Evolutionary conservation across 2,113 vertebrate genomes (phyloP), one percentile per base, ranked within the genome.

Genomic region (Rhabdomys dilectus): DNA sequence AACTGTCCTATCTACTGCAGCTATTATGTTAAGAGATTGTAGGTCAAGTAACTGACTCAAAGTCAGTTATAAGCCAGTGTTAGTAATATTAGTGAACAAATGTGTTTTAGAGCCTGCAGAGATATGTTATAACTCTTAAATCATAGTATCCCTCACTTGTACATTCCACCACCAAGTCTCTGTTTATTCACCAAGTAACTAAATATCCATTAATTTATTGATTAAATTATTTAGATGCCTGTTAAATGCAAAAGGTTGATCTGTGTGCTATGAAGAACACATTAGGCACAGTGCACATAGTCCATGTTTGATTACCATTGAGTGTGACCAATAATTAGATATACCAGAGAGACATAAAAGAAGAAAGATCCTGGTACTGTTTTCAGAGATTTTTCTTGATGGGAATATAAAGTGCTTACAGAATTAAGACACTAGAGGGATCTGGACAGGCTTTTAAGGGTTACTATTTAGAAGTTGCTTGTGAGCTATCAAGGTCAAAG

Each of bases 201-300:
- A 89, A 60, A 10, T 58, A 78, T 45, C 22, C 29, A 73, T 60
- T 92, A 10, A 34, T 81, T 62, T 82, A 45, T 60, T 82, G 36
- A 68, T 92, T 88, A 56, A 78, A 60, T 94, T 75, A 76, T n/a
- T 95, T 88, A 86, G 78, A 17, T 45, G 39, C 7, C 29, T 76
- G 58, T 22, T 89, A 87, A 45, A 4, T 87, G 2, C 70, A 75
- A 75, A 92, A 78, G 5, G 3, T 16, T 70, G 26, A 39, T 21
- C 7, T 75, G 9, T 15, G 0, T 88, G n/a, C 58, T 81, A 12
- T 70, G 31, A 73, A 60, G 6, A 56, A 70, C 60, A 56, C 13
- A 48, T 31, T 31, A 82, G 26, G 42, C 26, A 36, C 0, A 48
- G 51, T 29, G 2, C 15, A 58, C 12, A 9, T 5, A 89, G 39